Evolutionary conservation across 2,797 vertebrate species (phyloP).

Genomic region (Pyrocephalus nanus): DNA sequence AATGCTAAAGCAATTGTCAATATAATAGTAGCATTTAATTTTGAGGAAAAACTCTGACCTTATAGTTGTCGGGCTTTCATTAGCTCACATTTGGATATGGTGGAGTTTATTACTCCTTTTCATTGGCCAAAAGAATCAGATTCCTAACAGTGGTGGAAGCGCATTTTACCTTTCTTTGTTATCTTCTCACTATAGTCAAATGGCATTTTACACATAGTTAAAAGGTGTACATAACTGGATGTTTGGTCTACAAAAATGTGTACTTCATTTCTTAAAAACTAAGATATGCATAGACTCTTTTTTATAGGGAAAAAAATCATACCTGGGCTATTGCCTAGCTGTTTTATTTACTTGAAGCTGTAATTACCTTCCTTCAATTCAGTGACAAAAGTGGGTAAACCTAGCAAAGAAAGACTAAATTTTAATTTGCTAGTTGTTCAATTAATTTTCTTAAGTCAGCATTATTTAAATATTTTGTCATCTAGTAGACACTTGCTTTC

Average conservation of each 20-base stretch:
- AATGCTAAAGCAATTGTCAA: background rate
- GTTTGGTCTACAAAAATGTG: background rate
- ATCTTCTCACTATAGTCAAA: background rate
- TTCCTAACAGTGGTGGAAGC: accelerated
- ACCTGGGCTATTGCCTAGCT: background rate
- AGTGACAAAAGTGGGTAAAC: background rate
- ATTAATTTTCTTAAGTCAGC: background rate
- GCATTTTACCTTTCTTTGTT: background rate
- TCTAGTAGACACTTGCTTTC: background rate
- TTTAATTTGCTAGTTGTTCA: background rate
- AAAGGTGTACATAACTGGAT: background rate
- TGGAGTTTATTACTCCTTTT: background rate
- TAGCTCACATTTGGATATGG: background rate
- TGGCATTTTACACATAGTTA: background rate
- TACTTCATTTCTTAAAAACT: background rate
- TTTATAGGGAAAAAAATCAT: background rate
- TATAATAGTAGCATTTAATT: background rate
- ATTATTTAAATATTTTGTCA: background rate
- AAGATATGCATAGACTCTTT: background rate
- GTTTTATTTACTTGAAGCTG: background rate
- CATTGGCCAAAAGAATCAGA: background rate
- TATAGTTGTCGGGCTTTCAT: background rate
- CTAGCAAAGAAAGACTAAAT: background rate
- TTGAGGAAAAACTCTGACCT: background rate
- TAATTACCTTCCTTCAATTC: background rate